Evolutionary conservation across 2,113 vertebrate genomes (phyloP).

Genomic region (Oryzias javanicus): DNA sequence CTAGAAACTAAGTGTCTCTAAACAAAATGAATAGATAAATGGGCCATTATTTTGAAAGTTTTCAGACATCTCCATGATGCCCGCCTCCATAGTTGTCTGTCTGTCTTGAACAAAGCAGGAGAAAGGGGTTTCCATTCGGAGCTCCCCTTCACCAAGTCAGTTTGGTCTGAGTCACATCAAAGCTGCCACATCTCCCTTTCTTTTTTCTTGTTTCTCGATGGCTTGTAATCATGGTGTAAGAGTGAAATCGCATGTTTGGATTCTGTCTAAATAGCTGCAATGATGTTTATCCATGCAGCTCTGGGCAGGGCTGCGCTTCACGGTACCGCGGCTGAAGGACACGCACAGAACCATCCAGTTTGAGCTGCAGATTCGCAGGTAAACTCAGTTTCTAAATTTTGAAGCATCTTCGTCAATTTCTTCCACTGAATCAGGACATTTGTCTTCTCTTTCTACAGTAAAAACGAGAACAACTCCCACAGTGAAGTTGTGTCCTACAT

Average conservation of each 20-base stretch:
- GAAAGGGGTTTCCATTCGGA: neutral
- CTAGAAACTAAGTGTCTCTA: too few relatives aligned
- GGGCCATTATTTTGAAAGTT: too few relatives aligned
- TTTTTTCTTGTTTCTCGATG: neutral
- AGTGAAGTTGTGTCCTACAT: conserved; percentile 82
- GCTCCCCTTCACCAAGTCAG: neutral
- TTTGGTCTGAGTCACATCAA: too few relatives aligned
- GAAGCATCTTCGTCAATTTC: neutral
- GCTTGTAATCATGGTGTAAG: neutral
- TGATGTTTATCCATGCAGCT: conserved; percentile 69
- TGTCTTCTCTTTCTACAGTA: conserved; percentile 72
- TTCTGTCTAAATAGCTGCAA: neutral
- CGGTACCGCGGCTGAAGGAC: conserved; percentile 83
- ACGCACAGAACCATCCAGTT: conserved; percentile 84
- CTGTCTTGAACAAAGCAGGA: too few relatives aligned
- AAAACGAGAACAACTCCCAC: conserved; percentile 92
- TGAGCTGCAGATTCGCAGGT: conserved; percentile 91
- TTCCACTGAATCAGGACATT: conserved; percentile 25
- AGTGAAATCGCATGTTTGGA: neutral
- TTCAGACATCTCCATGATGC: too few relatives aligned
- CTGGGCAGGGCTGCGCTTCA: conserved; percentile 88
- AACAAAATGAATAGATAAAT: too few relatives aligned
- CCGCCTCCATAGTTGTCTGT: too few relatives aligned
- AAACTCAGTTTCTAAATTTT: conserved; percentile 8
- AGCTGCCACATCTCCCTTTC: neutral